Base-by-base conservation (phyloP, 2,797 vertebrate genomes). In the Yasuhikotakia modesta region DNA sequence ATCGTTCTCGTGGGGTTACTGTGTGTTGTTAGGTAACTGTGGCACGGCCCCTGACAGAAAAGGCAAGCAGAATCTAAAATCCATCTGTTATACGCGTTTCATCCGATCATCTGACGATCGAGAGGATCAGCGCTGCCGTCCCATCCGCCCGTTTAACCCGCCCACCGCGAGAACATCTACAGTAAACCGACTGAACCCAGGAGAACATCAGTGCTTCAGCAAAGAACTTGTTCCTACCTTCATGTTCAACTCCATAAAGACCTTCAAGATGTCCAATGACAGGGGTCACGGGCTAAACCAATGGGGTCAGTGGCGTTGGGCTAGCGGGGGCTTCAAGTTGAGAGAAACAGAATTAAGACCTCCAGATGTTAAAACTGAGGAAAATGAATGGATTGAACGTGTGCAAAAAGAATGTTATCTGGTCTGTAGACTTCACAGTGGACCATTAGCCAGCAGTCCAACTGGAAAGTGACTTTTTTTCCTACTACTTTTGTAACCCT, bases 1-100 rank as follows among this genome's bases (percentile, higher is more conserved):
- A 81, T 67, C 55, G 52, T 74, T 50, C 79, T 79, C 65, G 70
- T 57, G 60, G 76, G 76, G 73, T 79, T 24, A 67, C 55, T 53
- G 50, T 66, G 17, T 52, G 61, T 14, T 45, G 39, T 79, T 60
- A 75, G 79, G 67, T 80, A 78, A 79, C 73, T 21, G 30, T 27
- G n/a, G 57, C 67, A 57, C 35, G 57, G 67, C 64, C 64, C 39
- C 39, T 32, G 43, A 74, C 48, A 46, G 77, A 69, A 69, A 32
- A 57, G 30, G 53, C 43, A 60, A 80, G 60, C 19, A 48, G 53
- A 53, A 74, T 14, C 60, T 66, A 14, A 70, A 57, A 45, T 72
- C 17, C 60, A 61, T 67, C 52, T 19, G 61, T 58, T 72, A 19
- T n/a, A n/a, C n/a, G n/a, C n/a, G n/a, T n/a, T n/a, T n/a, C 46